These are phyloP conservation scores for Drosophila tropicalis DNA, from an alignment of 1,140 invertebrate genomes.

Conservation along the genomic window DNA sequence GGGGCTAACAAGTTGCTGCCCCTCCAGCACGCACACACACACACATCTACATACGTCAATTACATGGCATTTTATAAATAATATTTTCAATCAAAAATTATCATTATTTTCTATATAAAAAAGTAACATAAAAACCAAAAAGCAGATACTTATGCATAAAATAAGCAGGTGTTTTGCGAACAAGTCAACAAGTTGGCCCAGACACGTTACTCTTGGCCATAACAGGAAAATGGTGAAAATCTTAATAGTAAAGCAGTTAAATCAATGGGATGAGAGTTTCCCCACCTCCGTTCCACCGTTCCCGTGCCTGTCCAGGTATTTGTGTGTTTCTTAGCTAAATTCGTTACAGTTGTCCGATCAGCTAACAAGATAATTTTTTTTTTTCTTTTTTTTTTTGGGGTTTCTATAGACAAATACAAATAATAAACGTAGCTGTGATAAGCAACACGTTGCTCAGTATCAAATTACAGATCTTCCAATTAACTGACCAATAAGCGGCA, in stretches of 20 bases:
- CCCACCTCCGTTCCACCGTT: not conserved
- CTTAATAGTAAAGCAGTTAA: not conserved
- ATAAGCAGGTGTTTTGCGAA: conserved; percentile 76
- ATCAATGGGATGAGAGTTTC: not conserved
- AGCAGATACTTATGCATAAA: conserved; percentile 67
- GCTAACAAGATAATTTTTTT: conserved; percentile 76
- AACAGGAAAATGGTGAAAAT: conserved; percentile 32
- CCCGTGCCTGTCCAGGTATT: not conserved
- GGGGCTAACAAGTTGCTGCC: conserved; percentile 66
- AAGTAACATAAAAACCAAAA: conserved; percentile 41
- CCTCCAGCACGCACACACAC: conserved; percentile 46
- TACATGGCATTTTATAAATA: conserved; percentile 73
- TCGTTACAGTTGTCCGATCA: conserved; percentile 80
- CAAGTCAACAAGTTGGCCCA: conserved; percentile 46
- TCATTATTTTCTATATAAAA: conserved; percentile 50
- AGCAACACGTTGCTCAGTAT: conserved; percentile 76
- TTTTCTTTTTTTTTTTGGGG: not conserved
- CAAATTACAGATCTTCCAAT: conserved; percentile 80
- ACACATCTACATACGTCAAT: conserved; percentile 47
- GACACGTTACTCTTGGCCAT: conserved; percentile 10
- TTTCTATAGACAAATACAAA: conserved; percentile 32
- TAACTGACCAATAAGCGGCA: conserved; percentile 76
- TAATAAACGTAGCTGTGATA: conserved; percentile 55
- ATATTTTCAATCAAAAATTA: conserved; percentile 73
- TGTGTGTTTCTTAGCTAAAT: conserved; percentile 36